Conservation (phyloP, 1,140 invertebrate genomes). For the Ceratoteleas bidentatus region DNA sequence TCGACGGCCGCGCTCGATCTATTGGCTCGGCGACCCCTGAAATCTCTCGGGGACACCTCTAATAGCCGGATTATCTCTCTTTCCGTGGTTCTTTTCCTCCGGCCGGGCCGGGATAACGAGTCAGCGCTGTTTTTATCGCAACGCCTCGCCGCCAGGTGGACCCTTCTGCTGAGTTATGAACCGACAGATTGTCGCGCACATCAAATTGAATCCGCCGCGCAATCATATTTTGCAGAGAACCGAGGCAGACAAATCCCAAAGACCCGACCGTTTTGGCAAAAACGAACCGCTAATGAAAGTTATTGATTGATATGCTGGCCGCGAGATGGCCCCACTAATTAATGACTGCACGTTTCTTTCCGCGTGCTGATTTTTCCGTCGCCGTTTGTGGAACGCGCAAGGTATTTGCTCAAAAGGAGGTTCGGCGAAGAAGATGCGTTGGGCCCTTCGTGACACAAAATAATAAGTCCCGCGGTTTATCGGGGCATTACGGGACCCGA, state of each 20-base stretch:
- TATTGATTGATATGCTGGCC: constrained; percentile 70
- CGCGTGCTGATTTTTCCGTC: constrained; percentile 49
- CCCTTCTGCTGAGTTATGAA: constrained; percentile 50
- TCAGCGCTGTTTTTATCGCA: constrained; percentile 54
- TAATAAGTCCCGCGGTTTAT: not conserved
- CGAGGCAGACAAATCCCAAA: no score
- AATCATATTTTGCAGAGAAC: not conserved
- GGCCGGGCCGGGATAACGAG: constrained; percentile 75
- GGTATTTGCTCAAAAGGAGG: constrained; percentile 62
- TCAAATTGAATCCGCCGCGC: constrained; percentile 48
- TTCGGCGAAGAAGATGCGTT: no score
- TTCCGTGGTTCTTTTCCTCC: constrained; percentile 69
- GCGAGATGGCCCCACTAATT: constrained; percentile 66
- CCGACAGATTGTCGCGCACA: constrained; percentile 46
- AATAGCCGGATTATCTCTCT: constrained; percentile 80
- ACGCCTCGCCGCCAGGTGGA: constrained; percentile 48
- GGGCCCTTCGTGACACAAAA: not conserved
- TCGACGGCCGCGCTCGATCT: constrained; percentile 73
- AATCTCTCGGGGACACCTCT: constrained; percentile 79
- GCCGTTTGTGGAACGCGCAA: constrained; percentile 60
- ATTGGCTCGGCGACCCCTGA: constrained; percentile 71
- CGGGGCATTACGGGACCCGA: not conserved
- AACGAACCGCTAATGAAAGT: constrained; percentile 52
- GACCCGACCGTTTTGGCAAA: constrained; percentile 10
- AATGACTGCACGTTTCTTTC: constrained; percentile 60